Evolutionary conservation across 2,797 vertebrate species (phyloP).

Genomic region (Pseudotriccus pelzelni): DNA sequence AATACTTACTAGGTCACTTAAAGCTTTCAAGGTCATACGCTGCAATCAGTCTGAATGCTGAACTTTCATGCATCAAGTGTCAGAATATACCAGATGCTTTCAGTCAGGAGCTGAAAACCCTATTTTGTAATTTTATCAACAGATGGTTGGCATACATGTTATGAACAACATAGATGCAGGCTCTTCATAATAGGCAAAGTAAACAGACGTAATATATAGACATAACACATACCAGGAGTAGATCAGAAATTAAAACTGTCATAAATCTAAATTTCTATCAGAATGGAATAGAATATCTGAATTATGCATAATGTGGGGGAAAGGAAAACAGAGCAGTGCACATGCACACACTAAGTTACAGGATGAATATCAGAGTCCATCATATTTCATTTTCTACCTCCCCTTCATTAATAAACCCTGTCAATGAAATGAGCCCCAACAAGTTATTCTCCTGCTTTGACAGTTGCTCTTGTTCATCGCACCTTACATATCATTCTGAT

Average conservation of each 20-base stretch:
- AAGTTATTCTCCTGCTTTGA: background rate
- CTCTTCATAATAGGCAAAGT: background rate
- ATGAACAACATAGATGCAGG: background rate
- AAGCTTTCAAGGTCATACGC: background rate
- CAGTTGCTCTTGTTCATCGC: background rate
- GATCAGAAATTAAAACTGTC: conserved; percentile 39
- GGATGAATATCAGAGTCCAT: background rate
- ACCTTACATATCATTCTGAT: background rate
- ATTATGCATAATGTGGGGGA: background rate
- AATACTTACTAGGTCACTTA: background rate
- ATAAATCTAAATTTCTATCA: conserved; percentile 38
- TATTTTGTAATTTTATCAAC: background rate
- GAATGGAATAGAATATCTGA: background rate
- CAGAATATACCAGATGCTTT: background rate
- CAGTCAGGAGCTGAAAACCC: background rate
- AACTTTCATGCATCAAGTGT: background rate
- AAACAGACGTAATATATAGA: background rate
- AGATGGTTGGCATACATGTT: background rate
- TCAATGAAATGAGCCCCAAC: background rate
- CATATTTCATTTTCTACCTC: conserved; percentile 4
- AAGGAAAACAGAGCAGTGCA: background rate
- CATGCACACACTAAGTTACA: background rate
- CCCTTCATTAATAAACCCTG: background rate
- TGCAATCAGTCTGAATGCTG: background rate
- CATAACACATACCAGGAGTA: background rate